A percentile compares a stretch with the other conserved stretches of the same genome.
Conservation (phyloP, 1,140 invertebrate species). For the Drosophila burlai region DNA sequence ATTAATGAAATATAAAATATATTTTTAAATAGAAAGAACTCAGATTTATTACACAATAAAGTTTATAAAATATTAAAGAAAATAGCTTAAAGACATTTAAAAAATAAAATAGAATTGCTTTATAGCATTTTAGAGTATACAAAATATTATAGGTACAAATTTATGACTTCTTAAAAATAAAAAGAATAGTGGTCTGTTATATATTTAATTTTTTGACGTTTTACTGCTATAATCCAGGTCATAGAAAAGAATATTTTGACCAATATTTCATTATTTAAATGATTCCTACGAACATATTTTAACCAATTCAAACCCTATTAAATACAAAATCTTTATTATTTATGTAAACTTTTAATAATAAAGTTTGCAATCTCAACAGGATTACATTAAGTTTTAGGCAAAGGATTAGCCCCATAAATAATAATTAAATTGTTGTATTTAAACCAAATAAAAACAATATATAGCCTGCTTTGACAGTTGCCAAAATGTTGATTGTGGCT, state of each 20-base stretch:
- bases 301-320: neutral
- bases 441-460: constrained; percentile 10
- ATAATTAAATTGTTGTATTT: constrained; percentile 13
- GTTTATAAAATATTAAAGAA: neutral
- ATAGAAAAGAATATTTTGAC: neutral
- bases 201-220: neutral
- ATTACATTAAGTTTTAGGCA: neutral
- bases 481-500: constrained; percentile 13
- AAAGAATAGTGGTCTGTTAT: too few species aligned
- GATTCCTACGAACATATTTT: neutral
- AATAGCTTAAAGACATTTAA: neutral
- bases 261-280: neutral
- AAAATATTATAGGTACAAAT: too few species aligned
- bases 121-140: too few species aligned
- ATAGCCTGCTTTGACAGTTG: constrained; percentile 32
- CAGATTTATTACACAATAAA: neutral
- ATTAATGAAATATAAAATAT: neutral
- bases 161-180: too few species aligned
- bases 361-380: neutral
- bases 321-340: neutral
- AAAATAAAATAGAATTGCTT: neutral
- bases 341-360: neutral
- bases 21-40: too few species aligned
- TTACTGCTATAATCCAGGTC: neutral
- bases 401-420: neutral